Evolutionary conservation across 2,888 invertebrate genomes (phyloP).

Genomic region (Caenorhabditis becei): DNA sequence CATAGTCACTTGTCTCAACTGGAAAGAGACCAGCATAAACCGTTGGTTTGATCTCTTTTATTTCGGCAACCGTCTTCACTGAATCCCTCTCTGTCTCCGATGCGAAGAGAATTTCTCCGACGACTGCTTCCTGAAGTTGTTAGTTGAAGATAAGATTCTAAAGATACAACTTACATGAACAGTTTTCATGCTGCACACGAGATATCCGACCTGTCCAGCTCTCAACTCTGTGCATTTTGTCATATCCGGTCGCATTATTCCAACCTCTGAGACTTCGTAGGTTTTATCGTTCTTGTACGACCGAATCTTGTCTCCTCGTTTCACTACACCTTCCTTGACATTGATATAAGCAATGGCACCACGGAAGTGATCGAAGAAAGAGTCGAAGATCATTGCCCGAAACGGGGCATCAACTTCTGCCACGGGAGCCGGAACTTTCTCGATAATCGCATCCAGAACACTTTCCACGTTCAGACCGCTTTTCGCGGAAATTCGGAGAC

Average conservation of each 20-base stretch:
- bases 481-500: constrained; percentile 94
- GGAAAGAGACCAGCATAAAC: constrained; percentile 93
- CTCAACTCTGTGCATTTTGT: constrained; percentile 75
- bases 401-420: constrained; percentile 84
- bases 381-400: constrained; percentile 91
- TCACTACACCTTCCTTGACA: constrained; percentile 88
- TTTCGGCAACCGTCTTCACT: constrained; percentile 86
- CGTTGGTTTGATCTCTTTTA: constrained; percentile 87
- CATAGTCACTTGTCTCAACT: constrained; percentile 85
- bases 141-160: not conserved
- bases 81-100: constrained; percentile 84
- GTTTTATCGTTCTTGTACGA: constrained; percentile 87
- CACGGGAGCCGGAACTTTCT: constrained; percentile 80
- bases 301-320: constrained; percentile 87
- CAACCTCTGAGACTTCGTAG: constrained; percentile 89
- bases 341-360: constrained; percentile 89
- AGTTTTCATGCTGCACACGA: constrained; percentile 89
- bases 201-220: constrained; percentile 95
- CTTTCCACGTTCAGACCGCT: constrained; percentile 89
- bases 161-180: constrained; percentile 75
- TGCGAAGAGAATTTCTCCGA: constrained; percentile 79
- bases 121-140: constrained; percentile 70
- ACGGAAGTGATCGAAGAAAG: constrained; percentile 92
- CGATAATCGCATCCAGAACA: constrained; percentile 84
- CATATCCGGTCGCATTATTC: constrained; percentile 88